Conservation (phyloP, 2,797 vertebrate genomes). For the Thunnus albacares region DNA sequence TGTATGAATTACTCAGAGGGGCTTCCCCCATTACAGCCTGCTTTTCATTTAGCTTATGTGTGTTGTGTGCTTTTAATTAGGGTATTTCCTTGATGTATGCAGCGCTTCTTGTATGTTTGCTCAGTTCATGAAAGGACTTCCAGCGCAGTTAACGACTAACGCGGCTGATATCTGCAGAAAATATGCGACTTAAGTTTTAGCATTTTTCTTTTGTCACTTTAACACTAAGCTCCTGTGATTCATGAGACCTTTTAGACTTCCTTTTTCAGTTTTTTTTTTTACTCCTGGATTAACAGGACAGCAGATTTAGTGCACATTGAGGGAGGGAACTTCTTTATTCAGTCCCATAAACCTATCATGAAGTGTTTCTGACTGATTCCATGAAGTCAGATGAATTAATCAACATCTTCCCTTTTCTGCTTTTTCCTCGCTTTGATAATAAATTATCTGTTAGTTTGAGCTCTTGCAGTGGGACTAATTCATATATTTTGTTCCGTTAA, state of each 20-base stretch:
- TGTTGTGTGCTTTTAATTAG: slow-evolving; percentile 55
- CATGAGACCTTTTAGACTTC: neutral
- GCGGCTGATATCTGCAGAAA: neutral
- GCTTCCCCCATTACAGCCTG: slow-evolving; percentile 46
- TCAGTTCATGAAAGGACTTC: slow-evolving; percentile 23
- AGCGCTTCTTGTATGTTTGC: slow-evolving; percentile 31
- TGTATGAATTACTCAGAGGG: slow-evolving; percentile 55
- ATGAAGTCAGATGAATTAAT: slow-evolving; percentile 35
- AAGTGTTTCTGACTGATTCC: slow-evolving; percentile 19
- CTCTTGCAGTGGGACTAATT: slow-evolving; percentile 43
- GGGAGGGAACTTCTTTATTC: neutral
- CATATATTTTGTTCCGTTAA: slow-evolving; percentile 23
- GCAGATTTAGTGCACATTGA: neutral
- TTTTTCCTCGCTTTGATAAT: slow-evolving; percentile 41
- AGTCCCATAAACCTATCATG: neutral
- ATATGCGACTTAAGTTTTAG: neutral
- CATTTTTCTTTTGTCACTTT: neutral
- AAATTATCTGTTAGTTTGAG: slow-evolving; percentile 30
- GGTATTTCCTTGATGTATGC: slow-evolving; percentile 53
- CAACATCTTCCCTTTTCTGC: slow-evolving; percentile 10
- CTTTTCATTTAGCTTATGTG: slow-evolving; percentile 52
- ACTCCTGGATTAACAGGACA: neutral
- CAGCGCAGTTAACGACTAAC: neutral
- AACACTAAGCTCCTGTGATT: neutral
- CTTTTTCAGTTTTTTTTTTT: neutral